Evolutionary conservation across 2,113 vertebrate genomes (phyloP), one percentile per base, ranked within the genome.

Genomic region (Brachypodius melanocephalos): DNA sequence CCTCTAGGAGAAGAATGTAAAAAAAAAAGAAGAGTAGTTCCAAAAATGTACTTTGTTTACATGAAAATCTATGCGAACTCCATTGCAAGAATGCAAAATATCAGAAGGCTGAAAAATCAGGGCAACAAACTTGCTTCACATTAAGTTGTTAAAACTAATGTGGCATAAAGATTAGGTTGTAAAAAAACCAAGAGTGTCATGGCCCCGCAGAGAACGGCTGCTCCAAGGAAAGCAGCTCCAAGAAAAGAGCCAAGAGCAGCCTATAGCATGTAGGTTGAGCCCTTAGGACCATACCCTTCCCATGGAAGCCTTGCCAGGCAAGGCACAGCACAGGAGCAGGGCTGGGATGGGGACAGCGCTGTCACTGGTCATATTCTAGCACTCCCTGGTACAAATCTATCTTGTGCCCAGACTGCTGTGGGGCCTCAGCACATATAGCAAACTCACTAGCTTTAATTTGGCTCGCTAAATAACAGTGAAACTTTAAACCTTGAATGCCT

Each of bases 141-240:
- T 76, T 43, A 65, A 66, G 6, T 28, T 84, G 12, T 58, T 62
- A 24, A 46, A 84, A 34, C 6, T 21, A 40, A 13, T 16, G 8
- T 34, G 14, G 5, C 5, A 36, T n/a, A 45, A 86, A 74, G 36
- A 62, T 14, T 15, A 81, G 6, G 32, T 1, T 61, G 12, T 10
- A 21, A 48, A 76, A 81, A 43, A 4, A 1, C 38, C 9, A 22
- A 13, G 22, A 15, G 24, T 12, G 24, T 25, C 18, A n/a, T 18
- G 8, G 18, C 1, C 1, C 5, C 1, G 0, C 1, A 1, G 48
- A 10, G 21, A 22, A 15, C 0, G 0, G 8, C 6, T 42, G 24
- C 20, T 20, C 7, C 65, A 34, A 0, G 2, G 25, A 19, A 45
- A 13, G 17, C 19, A 71, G 42, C 8, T 58, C n/a, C 38, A 38